Percentiles rank a stretch among this genome's conserved stretches.
Conservation (phyloP, 2,888 invertebrate species). For the Drosophila robusta region DNA sequence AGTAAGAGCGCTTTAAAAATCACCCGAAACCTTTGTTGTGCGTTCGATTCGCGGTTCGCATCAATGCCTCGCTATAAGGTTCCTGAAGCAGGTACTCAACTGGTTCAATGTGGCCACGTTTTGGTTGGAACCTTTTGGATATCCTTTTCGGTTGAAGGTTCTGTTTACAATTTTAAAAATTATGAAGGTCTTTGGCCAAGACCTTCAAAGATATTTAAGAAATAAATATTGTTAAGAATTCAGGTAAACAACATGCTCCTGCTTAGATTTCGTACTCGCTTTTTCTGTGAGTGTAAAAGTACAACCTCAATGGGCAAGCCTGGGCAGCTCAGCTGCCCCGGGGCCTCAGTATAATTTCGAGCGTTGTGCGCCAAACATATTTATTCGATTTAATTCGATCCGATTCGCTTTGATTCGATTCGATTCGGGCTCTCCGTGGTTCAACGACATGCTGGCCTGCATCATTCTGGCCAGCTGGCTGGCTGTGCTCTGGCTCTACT, state of each 20-base stretch:
- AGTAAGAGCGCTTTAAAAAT: too few relatives aligned
- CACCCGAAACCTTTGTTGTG: too few relatives aligned
- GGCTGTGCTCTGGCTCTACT: conserved; percentile 68
- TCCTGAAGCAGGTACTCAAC: too few relatives aligned
- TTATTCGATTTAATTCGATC: conserved; percentile 20
- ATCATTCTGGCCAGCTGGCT: conserved; percentile 59
- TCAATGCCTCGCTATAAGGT: too few relatives aligned
- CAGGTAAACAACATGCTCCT: neutral
- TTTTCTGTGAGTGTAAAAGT: neutral
- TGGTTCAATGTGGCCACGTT: too few relatives aligned
- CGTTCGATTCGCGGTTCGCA: too few relatives aligned
- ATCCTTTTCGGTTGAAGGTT: too few relatives aligned
- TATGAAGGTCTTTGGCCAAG: too few relatives aligned
- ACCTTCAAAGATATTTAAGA: too few relatives aligned
- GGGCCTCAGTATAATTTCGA: conserved; percentile 49
- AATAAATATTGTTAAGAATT: too few relatives aligned
- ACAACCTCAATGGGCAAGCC: conserved; percentile 57
- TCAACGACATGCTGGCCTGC: conserved; percentile 71
- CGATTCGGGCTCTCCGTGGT: conserved; percentile 23
- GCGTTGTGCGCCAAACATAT: conserved; percentile 36
- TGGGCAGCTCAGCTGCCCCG: neutral
- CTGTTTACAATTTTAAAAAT: too few relatives aligned
- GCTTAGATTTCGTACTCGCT: neutral
- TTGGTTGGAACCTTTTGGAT: too few relatives aligned
- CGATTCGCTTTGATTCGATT: conserved; percentile 6